Conservation (phyloP, 1,140 invertebrate species). For the Plutomurus gul region DNA sequence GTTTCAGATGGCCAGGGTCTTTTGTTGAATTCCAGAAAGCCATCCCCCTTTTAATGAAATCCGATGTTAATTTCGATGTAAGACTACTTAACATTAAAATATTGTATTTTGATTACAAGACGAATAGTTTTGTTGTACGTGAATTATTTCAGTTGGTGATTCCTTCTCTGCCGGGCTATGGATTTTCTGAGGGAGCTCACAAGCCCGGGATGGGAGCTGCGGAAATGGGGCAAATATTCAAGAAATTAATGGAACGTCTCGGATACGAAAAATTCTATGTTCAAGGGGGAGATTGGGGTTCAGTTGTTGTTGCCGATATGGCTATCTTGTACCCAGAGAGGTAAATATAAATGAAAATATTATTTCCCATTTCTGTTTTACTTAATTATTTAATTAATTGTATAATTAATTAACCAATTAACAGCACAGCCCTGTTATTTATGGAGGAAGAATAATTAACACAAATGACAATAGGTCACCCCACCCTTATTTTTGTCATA, state of each 20-base stretch:
- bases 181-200: constrained; percentile 69
- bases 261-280: constrained; percentile 59
- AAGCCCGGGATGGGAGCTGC: constrained; percentile 54
- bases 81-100: constrained; percentile 7
- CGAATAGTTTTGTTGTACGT: neutral
- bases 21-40: constrained; percentile 62
- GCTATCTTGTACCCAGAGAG: constrained; percentile 58
- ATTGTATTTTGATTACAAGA: neutral
- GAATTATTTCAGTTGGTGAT: constrained; percentile 63
- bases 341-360: constrained; percentile 31
- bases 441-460: too few species aligned
- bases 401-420: too few species aligned
- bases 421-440: too few species aligned
- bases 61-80: constrained; percentile 73
- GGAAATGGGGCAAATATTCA: constrained; percentile 60
- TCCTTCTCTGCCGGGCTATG: constrained; percentile 82
- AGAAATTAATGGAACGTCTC: constrained; percentile 62
- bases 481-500: too few species aligned
- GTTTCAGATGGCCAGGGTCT: constrained; percentile 62
- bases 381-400: too few species aligned
- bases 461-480: too few species aligned
- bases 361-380: neutral
- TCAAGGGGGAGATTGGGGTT: constrained; percentile 61
- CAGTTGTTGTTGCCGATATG: constrained; percentile 55
- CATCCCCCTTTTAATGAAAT: constrained; percentile 62